These are phyloP conservation scores for Drosophila elegans DNA, from an alignment of 1,140 invertebrate species.

Conservation along the genomic window DNA sequence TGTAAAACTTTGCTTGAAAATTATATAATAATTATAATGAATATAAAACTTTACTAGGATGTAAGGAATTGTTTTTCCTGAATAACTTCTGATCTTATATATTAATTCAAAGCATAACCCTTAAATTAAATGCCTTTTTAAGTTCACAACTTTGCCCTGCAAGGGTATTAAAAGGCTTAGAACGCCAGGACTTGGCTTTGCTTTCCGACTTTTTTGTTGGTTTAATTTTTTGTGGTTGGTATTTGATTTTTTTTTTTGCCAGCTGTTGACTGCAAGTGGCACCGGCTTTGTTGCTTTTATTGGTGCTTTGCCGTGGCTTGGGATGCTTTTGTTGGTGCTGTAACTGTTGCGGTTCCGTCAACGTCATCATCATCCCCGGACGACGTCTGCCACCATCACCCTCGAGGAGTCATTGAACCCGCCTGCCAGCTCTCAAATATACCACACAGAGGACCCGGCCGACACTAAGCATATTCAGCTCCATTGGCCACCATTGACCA, in stretches of 20 bases:
- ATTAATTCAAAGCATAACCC: too few relatives aligned
- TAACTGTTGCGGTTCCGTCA: slow-evolving; percentile 68
- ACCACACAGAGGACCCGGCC: background rate
- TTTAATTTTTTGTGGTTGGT: slow-evolving; percentile 32
- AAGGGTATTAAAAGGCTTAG: slow-evolving; percentile 11
- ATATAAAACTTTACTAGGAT: too few relatives aligned
- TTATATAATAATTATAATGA: too few relatives aligned
- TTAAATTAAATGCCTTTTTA: too few relatives aligned
- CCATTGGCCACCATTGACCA: slow-evolving; percentile 47
- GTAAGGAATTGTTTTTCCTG: too few relatives aligned
- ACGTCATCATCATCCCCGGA: slow-evolving; percentile 27
- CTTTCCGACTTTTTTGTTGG: slow-evolving; percentile 28
- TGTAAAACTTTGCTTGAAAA: too few relatives aligned
- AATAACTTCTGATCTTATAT: too few relatives aligned
- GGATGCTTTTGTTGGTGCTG: slow-evolving; percentile 25
- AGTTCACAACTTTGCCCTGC: too few relatives aligned
- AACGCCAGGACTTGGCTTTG: background rate
- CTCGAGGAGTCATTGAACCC: slow-evolving; percentile 51
- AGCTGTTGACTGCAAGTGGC: slow-evolving; percentile 35
- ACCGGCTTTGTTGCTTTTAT: slow-evolving; percentile 36
- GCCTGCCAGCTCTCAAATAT: slow-evolving; percentile 26
- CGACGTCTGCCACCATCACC: background rate
- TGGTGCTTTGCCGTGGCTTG: slow-evolving; percentile 30
- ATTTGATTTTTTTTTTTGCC: slow-evolving; percentile 18
- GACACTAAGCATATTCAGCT: slow-evolving; percentile 26